Conservation (phyloP, 1,140 invertebrate species). For the Nasonia giraulti region DNA sequence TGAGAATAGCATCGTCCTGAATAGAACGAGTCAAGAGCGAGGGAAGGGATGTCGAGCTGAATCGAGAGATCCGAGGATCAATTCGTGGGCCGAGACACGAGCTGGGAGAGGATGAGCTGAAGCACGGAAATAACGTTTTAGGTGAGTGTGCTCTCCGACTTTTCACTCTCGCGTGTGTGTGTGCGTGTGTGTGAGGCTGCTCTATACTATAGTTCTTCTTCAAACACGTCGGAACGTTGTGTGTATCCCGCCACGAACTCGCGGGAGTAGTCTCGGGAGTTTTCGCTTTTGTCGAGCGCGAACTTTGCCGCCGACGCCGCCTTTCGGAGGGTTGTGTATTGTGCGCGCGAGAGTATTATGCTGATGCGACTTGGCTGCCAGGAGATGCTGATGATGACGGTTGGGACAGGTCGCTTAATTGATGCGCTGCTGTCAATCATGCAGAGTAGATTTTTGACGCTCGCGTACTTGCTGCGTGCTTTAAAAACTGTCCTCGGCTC, state of each 20-base stretch:
- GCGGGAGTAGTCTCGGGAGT: not conserved
- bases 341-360: not conserved
- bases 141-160: conserved; percentile 16
- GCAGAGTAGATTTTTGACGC: too few species aligned
- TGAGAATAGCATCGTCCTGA: conserved; percentile 36
- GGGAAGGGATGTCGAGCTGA: conserved; percentile 20
- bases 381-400: too few species aligned
- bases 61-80: too few species aligned
- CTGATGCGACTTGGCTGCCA: too few species aligned
- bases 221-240: not conserved
- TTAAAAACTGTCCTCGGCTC: too few species aligned
- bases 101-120: conserved; percentile 51
- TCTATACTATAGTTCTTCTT: not conserved
- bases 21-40: not conserved
- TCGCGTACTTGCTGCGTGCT: too few species aligned
- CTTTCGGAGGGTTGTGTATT: not conserved
- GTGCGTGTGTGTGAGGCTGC: too few species aligned
- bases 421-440: too few species aligned
- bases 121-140: conserved; percentile 35
- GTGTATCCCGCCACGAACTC: not conserved
- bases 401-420: too few species aligned
- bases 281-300: not conserved
- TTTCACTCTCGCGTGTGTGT: not conserved
- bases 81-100: too few species aligned
- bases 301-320: not conserved